phyloP scores from a whole-genome alignment of 2,113 vertebrate genomes.

The Eonycteris spelaea region DNA sequence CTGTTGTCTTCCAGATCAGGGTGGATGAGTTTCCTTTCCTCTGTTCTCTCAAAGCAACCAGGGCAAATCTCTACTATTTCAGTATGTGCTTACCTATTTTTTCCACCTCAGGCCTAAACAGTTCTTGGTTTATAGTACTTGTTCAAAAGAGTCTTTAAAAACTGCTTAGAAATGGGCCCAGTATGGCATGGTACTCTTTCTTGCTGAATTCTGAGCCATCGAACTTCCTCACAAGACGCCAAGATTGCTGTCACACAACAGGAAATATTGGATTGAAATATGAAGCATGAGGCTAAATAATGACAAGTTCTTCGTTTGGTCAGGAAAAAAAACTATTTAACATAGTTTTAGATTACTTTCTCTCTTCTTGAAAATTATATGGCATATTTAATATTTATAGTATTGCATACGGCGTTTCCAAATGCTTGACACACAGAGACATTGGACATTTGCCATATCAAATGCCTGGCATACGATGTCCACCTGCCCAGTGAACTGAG shows the following conservation, averaged over 20 bases:
- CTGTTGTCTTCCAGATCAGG: neutral
- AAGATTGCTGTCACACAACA: neutral
- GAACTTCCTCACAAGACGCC: neutral
- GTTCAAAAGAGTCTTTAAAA: conserved; percentile 15
- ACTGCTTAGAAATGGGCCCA: neutral
- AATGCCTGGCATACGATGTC: neutral
- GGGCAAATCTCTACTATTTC: neutral
- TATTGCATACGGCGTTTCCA: neutral
- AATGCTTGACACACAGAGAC: neutral
- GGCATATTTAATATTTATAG: neutral
- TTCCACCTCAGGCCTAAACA: neutral
- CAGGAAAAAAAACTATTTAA: neutral
- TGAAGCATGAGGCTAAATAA: neutral
- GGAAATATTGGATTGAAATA: neutral
- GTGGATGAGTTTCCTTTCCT: neutral
- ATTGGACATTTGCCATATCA: neutral
- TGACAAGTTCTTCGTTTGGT: neutral
- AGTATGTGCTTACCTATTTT: neutral
- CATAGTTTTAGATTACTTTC: neutral
- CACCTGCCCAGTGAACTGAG: neutral
- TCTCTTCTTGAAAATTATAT: neutral
- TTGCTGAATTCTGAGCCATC: neutral
- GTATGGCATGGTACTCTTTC: neutral
- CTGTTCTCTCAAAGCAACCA: neutral
- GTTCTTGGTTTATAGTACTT: neutral